A percentile compares a stretch with the other conserved stretches of the same genome.
These are phyloP conservation scores for Synergus japonicus DNA, from an alignment of 2,888 invertebrate genomes.

Conservation along the genomic window DNA sequence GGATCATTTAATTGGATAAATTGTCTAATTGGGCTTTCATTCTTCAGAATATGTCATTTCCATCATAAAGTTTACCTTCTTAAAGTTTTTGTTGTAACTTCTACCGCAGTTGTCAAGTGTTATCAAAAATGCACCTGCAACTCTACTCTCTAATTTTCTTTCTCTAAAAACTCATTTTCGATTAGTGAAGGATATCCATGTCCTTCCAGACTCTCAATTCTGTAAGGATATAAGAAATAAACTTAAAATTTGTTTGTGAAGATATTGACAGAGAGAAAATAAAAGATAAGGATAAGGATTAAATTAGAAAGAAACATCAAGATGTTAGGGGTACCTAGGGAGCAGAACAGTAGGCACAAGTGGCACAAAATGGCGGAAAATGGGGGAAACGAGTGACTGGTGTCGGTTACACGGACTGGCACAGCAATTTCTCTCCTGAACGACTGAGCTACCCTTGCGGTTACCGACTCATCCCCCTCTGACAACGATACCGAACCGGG, in stretches of 20 bases:
- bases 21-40: neutral
- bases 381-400: slow-evolving; percentile 70
- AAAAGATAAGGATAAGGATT: neutral
- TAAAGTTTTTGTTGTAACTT: too few species aligned
- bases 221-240: neutral
- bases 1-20: neutral
- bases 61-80: too few species aligned
- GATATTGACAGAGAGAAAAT: neutral
- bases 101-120: neutral
- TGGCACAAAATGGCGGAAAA: slow-evolving; percentile 69
- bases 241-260: neutral
- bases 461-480: slow-evolving; percentile 58
- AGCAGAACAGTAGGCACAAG: slow-evolving; percentile 53
- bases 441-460: slow-evolving; percentile 65
- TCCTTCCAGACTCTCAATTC: too few species aligned
- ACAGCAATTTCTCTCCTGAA: slow-evolving; percentile 63
- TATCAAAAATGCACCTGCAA: neutral
- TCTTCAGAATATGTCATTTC: neutral
- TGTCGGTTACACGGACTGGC: slow-evolving; percentile 75
- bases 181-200: too few species aligned
- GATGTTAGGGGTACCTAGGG: slow-evolving; percentile 44
- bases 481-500: slow-evolving; percentile 35
- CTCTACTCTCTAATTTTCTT: neutral
- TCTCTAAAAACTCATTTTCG: neutral
- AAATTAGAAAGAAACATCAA: slow-evolving; percentile 9